These are phyloP conservation scores for Polymixis flavicincta DNA, from an alignment of 2,888 invertebrate genomes.

Conservation along the genomic window DNA sequence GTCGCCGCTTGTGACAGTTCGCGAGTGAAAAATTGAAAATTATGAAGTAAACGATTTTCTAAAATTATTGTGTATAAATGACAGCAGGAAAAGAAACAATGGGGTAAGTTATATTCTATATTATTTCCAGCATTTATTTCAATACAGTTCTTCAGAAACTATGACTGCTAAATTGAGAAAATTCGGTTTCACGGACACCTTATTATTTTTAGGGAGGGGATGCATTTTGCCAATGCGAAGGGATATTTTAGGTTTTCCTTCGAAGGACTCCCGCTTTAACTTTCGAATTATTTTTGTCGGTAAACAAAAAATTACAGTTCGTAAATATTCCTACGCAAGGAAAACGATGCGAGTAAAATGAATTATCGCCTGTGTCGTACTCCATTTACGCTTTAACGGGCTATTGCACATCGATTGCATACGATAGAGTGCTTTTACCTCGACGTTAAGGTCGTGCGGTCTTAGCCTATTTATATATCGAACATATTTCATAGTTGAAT, in stretches of 20 bases:
- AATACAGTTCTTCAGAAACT: conserved; percentile 23
- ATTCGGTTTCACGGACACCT: conserved; percentile 78
- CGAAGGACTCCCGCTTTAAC: conserved; percentile 50
- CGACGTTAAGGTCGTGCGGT: conserved; percentile 80
- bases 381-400: conserved; percentile 75
- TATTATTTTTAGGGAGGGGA: conserved; percentile 90
- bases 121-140: conserved; percentile 54
- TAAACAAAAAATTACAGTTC: conserved; percentile 45
- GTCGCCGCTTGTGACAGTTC: conserved; percentile 82
- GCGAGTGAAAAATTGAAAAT: conserved; percentile 78
- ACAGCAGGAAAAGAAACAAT: conserved; percentile 95
- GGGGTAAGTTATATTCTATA: conserved; percentile 91
- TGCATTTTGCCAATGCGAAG: conserved; percentile 88
- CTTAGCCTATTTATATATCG: conserved; percentile 82
- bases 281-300: conserved; percentile 41
- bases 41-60: conserved; percentile 84
- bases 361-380: conserved; percentile 63
- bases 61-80: conserved; percentile 91
- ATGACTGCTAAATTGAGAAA: conserved; percentile 63
- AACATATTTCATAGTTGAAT: conserved; percentile 71
- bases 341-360: conserved; percentile 33
- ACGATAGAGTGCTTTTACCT: conserved; percentile 84
- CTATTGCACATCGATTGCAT: conserved; percentile 87
- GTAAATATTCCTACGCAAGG: conserved; percentile 21
- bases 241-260: conserved; percentile 83